phyloP scores from a whole-genome alignment of 2,888 invertebrate genomes.

The Phanerotoma sp. region DNA sequence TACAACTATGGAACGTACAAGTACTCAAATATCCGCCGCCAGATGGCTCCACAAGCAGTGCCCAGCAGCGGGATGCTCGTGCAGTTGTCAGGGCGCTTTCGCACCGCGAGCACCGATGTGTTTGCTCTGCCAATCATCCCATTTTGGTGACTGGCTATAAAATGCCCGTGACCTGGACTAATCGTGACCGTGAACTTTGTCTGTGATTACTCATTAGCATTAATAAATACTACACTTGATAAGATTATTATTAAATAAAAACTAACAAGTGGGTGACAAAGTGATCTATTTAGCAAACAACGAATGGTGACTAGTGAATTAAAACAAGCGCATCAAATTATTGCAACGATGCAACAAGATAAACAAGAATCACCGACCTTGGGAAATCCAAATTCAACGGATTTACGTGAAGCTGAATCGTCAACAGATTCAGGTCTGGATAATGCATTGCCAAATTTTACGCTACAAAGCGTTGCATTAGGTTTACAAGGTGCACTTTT shows the following conservation, averaged over 20 bases:
- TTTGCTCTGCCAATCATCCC: conserved; percentile 28
- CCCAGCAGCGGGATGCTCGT: conserved; percentile 64
- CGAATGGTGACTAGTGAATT: conserved; percentile 21
- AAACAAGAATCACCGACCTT: conserved; percentile 37
- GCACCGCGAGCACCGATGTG: conserved; percentile 62
- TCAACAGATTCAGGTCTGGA: conserved; percentile 34
- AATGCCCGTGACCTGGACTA: conserved; percentile 8
- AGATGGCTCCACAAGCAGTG: conserved; percentile 67
- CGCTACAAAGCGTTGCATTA: conserved; percentile 72
- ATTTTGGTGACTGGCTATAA: conserved; percentile 6
- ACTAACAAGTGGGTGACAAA: too few species aligned
- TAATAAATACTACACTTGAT: conserved; percentile 9
- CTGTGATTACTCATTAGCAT: conserved; percentile 14
- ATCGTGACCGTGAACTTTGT: conserved; percentile 15
- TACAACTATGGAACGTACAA: conserved; percentile 25
- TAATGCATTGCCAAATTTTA: conserved; percentile 45
- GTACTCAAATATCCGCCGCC: conserved; percentile 51
- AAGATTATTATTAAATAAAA: too few species aligned
- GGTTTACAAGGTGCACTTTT: conserved; percentile 84
- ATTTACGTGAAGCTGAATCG: conserved; percentile 39
- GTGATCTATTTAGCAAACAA: neutral
- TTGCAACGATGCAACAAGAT: conserved; percentile 40
- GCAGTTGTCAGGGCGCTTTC: conserved; percentile 67
- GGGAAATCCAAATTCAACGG: conserved; percentile 28
- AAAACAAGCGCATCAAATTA: neutral